These are phyloP conservation scores for Saccostrea glomerata DNA, from an alignment of 1,140 invertebrate genomes.

Conservation along the genomic window DNA sequence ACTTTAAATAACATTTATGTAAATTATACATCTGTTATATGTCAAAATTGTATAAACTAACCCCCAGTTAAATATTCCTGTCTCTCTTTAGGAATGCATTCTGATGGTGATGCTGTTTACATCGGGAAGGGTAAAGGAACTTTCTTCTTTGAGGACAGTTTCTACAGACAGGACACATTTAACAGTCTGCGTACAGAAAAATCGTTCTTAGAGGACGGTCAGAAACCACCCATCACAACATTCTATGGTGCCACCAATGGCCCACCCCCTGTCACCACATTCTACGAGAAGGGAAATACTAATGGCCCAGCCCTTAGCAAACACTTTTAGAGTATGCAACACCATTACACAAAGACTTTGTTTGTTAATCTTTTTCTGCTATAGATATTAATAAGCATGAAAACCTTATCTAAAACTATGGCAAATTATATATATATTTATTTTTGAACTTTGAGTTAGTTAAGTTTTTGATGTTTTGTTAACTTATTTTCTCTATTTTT, in stretches of 20 bases:
- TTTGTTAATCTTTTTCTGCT: slow-evolving; percentile 1
- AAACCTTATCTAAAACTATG: not conserved
- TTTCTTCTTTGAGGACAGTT: slow-evolving; percentile 44
- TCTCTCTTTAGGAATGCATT: slow-evolving; percentile 11
- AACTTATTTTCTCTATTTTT: not conserved
- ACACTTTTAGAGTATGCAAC: not conserved
- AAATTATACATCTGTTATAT: no score
- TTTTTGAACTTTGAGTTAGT: not conserved
- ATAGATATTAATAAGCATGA: not conserved
- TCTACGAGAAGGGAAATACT: not conserved
- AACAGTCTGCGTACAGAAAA: slow-evolving; percentile 49
- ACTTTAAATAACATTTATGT: no score
- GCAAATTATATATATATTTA: not conserved
- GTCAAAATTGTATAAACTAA: no score
- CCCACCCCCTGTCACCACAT: not conserved
- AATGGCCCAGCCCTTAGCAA: not conserved
- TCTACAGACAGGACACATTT: slow-evolving; percentile 57
- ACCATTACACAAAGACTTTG: not conserved
- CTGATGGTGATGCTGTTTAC: slow-evolving; percentile 20
- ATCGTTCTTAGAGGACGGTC: slow-evolving; percentile 29
- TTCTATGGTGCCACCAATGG: not conserved
- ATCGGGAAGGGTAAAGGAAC: slow-evolving; percentile 16
- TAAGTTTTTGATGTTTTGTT: slow-evolving; percentile 15
- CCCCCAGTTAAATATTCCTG: no score
- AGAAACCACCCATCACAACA: slow-evolving; percentile 24